Conservation (phyloP, 2,888 invertebrate genomes). For the Pseudolycoriella hygida region DNA sequence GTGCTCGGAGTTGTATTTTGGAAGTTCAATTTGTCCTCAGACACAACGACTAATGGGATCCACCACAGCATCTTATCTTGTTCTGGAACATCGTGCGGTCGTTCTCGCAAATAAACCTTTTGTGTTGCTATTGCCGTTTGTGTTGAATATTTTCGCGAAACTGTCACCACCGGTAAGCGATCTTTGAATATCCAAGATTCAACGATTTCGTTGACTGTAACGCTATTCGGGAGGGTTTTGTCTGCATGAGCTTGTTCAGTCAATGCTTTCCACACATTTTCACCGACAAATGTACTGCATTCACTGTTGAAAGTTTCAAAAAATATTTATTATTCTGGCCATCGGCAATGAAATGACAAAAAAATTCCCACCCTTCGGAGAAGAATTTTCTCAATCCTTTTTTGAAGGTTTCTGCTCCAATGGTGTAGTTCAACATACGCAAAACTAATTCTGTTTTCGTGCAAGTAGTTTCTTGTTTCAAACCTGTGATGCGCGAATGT, state of each 20-base stretch:
- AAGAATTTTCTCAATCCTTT: slow-evolving; percentile 53
- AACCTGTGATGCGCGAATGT: slow-evolving; percentile 56
- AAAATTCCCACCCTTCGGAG: slow-evolving; percentile 32
- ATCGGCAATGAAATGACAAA: too few relatives aligned
- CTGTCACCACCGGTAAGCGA: slow-evolving; percentile 55
- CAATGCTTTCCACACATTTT: slow-evolving; percentile 62
- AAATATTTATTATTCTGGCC: neutral
- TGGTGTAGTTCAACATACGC: slow-evolving; percentile 75
- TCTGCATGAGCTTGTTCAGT: slow-evolving; percentile 47
- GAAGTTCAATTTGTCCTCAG: slow-evolving; percentile 40
- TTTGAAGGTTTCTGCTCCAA: slow-evolving; percentile 59
- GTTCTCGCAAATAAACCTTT: slow-evolving; percentile 53
- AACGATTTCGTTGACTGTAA: slow-evolving; percentile 52
- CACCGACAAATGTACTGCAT: slow-evolving; percentile 48
- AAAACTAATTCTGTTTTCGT: slow-evolving; percentile 65
- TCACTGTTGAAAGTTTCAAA: slow-evolving; percentile 27
- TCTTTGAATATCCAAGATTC: slow-evolving; percentile 70
- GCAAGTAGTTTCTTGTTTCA: slow-evolving; percentile 50
- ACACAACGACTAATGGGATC: slow-evolving; percentile 47
- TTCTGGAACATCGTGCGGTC: slow-evolving; percentile 53
- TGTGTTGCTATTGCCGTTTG: slow-evolving; percentile 38
- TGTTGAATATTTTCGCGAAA: slow-evolving; percentile 45
- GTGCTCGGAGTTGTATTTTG: slow-evolving; percentile 33
- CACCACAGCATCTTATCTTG: slow-evolving; percentile 55
- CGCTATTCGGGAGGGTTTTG: slow-evolving; percentile 31